A percentile compares a stretch with the other conserved stretches of the same genome.
These are phyloP conservation scores for Hetaerina titia DNA, from an alignment of 2,888 invertebrate species.

Conservation along the genomic window DNA sequence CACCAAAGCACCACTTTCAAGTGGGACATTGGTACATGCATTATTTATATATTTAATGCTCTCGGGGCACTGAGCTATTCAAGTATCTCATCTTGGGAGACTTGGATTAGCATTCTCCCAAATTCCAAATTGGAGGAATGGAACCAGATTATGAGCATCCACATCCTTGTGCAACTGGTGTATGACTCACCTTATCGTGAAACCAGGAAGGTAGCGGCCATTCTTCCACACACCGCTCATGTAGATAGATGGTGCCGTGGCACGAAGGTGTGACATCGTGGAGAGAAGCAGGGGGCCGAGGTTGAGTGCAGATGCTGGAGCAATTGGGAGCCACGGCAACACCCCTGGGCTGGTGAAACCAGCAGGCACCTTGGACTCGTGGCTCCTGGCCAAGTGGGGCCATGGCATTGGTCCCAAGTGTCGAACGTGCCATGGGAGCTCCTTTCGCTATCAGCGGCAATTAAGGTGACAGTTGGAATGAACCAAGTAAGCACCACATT, in stretches of 20 bases:
- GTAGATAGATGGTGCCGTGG: conserved; percentile 85
- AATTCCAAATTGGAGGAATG: no score
- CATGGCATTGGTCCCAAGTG: conserved; percentile 87
- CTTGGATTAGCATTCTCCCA: no score
- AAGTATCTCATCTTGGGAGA: no score
- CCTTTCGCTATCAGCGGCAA: neutral
- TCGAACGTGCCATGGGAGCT: conserved; percentile 78
- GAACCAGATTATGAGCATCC: no score
- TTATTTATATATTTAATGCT: no score
- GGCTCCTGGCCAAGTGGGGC: conserved; percentile 74
- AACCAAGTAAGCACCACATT: no score
- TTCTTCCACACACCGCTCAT: conserved; percentile 85
- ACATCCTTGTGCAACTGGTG: no score
- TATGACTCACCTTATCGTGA: conserved; percentile 82
- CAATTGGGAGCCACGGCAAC: conserved; percentile 84
- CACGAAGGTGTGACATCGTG: conserved; percentile 81
- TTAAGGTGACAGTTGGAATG: neutral
- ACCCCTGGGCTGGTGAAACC: conserved; percentile 78
- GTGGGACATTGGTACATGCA: no score
- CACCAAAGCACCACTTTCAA: no score
- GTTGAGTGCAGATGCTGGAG: conserved; percentile 78
- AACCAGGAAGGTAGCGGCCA: conserved; percentile 82
- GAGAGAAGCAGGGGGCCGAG: conserved; percentile 79
- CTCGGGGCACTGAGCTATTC: no score
- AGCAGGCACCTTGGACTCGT: conserved; percentile 71